Evolutionary conservation across 2,113 vertebrate genomes (phyloP), one percentile per base, ranked within the genome.

Genomic region (Hystrix cristata): DNA sequence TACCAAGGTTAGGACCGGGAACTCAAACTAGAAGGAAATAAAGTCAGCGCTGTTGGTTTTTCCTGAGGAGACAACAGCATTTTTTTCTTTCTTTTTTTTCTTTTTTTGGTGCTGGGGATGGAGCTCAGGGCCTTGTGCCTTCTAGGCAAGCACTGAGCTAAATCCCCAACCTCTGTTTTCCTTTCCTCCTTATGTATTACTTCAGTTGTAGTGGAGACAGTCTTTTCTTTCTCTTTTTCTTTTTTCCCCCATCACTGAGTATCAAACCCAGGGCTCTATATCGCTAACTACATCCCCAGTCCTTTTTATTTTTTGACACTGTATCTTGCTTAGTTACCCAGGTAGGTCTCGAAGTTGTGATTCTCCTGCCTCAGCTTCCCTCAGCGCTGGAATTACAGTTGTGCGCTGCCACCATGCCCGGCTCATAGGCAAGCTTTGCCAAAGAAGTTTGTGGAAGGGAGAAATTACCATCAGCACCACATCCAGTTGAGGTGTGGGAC

Each of bases 1-100:
- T 19, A 19, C 59, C 15, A n/a, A 76, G 48, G 16, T 60, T 84
- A 57, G 69, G 55, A 94, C 48, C n/a, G 48, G 85, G 59, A 83
- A 34, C 67, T 31, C 51, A 93, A 18, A 81, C 29, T 53, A 1
- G 87, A 81, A 94, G 88, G 71, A 93, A 95, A 80, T 74, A 38
- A 93, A 93, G 13, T 71, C 15, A 95, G 80, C 2, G 81, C 31
- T 69, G 43, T 25, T 83, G 25, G 4, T 57, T 95, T 80, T 93
- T 81, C 80, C 48, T 43, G 21, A 65, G n/a, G 59, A 83, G 51
- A 65, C 46, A 69, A 7, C 6, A 87, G 34, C 19, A 84, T 76
- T 78, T 72, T 25, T 84, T 86, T 29, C 0, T 0, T 16, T 67
- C 38, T 74, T 7, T 67, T 79, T 29, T 86, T 71, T 46, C 34